phyloP scores from a whole-genome alignment of 2,797 vertebrate species.

The Atherinosoma microstoma region DNA sequence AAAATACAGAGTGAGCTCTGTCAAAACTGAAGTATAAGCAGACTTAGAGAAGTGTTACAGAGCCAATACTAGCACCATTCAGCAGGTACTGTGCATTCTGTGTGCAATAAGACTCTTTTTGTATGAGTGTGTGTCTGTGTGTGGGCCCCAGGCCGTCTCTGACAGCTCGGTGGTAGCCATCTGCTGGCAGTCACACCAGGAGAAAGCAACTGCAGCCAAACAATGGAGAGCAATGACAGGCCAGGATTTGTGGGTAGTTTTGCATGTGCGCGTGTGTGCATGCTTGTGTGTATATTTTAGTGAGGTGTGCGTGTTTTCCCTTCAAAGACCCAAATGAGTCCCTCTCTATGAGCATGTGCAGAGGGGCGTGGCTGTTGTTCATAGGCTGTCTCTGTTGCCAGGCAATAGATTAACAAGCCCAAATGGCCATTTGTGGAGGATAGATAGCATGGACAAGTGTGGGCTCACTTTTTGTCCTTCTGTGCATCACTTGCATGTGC shows the following conservation, averaged over 20 bases:
- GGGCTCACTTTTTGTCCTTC: conserved; percentile 39
- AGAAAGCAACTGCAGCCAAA: conserved; percentile 85
- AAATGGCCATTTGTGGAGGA: conserved; percentile 79
- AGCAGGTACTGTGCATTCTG: conserved; percentile 71
- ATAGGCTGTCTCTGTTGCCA: conserved; percentile 85
- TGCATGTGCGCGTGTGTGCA: conserved; percentile 38
- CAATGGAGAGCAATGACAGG: conserved; percentile 85
- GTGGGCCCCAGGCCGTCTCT: conserved; percentile 80
- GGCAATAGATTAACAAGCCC: conserved; percentile 82
- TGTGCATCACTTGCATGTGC: conserved; percentile 46
- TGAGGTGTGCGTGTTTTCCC: conserved; percentile 57
- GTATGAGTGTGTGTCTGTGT: conserved; percentile 63
- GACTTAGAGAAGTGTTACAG: conserved; percentile 38
- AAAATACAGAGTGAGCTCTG: conserved; percentile 20
- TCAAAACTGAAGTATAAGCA: conserved; percentile 39
- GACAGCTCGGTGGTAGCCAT: conserved; percentile 84
- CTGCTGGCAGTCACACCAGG: conserved; percentile 86
- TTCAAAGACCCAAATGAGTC: conserved; percentile 78
- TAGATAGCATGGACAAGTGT: conserved; percentile 72
- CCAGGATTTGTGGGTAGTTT: conserved; percentile 80
- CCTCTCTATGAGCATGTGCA: conserved; percentile 80
- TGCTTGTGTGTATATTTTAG: conserved; percentile 39
- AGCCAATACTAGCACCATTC: conserved; percentile 55
- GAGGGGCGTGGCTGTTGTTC: conserved; percentile 81
- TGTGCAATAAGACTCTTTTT: conserved; percentile 79